Percentiles rank a stretch among this genome's conserved stretches.
Evolutionary conservation across 2,113 vertebrate genomes (phyloP).

Genomic region (Tretioscincus oriximinensis): DNA sequence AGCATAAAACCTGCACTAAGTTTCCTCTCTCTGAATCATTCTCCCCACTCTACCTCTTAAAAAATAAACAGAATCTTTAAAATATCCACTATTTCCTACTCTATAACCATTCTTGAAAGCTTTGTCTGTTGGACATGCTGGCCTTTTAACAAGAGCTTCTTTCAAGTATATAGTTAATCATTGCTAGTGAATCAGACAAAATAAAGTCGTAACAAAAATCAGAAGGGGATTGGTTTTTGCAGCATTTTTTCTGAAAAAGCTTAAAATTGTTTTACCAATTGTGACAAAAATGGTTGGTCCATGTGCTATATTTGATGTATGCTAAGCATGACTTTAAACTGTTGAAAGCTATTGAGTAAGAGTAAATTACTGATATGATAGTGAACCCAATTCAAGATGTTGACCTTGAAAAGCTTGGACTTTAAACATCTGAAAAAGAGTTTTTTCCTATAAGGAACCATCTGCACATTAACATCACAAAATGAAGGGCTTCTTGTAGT

Average conservation of each 20-base stretch:
- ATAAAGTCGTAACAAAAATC: constrained; percentile 17
- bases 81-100: neutral
- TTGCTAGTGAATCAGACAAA: constrained; percentile 31
- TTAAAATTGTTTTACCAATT: neutral
- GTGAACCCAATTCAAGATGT: too few species aligned
- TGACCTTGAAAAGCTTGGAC: too few species aligned
- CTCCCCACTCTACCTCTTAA: constrained; percentile 2
- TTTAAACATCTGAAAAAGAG: too few species aligned
- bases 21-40: constrained; percentile 56
- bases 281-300: neutral
- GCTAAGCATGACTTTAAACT: neutral
- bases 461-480: too few species aligned
- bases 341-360: neutral
- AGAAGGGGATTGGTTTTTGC: constrained; percentile 30
- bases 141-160: neutral
- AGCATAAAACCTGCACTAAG: constrained; percentile 67
- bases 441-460: too few species aligned
- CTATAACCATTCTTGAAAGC: constrained; percentile 1
- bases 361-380: neutral
- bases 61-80: constrained; percentile 40
- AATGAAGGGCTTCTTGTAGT: too few species aligned
- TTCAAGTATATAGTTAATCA: constrained; percentile 44
- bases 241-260: constrained; percentile 4
- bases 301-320: neutral
- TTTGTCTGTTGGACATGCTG: constrained; percentile 25